A percentile compares a stretch with the other conserved stretches of the same genome.
Conservation (phyloP, 1,140 invertebrate genomes). For the Drosophila cardini region DNA sequence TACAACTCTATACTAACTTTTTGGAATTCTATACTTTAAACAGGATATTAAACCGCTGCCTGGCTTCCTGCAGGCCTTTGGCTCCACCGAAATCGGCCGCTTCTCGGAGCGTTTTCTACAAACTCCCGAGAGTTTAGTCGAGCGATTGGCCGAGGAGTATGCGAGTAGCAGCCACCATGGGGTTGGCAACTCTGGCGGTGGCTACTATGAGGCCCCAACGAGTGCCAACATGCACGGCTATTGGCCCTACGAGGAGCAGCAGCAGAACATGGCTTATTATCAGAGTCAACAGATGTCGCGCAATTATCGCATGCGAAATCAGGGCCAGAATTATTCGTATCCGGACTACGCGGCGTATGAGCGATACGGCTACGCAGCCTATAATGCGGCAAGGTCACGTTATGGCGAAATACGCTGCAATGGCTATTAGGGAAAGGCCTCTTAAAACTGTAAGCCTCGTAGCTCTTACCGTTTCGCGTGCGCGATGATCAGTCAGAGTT, state of each 20-base stretch:
- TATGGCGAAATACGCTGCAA: constrained; percentile 74
- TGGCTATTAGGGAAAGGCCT: constrained; percentile 55
- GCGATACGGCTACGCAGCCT: constrained; percentile 69
- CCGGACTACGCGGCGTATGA: constrained; percentile 78
- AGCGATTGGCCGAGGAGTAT: constrained; percentile 67
- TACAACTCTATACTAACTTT: not conserved
- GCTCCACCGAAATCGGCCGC: constrained; percentile 90
- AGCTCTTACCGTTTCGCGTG: too few relatives aligned
- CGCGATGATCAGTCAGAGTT: not conserved
- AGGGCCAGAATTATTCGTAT: constrained; percentile 48
- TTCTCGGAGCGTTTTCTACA: constrained; percentile 87
- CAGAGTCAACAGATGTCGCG: constrained; percentile 40
- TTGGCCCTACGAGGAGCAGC: constrained; percentile 61
- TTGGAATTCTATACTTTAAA: not conserved
- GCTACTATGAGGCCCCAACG: constrained; percentile 46
- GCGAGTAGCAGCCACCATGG: constrained; percentile 18
- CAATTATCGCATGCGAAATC: constrained; percentile 47
- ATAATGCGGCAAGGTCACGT: constrained; percentile 54
- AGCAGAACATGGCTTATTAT: constrained; percentile 25
- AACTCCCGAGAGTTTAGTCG: constrained; percentile 65
- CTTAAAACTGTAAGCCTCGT: too few relatives aligned
- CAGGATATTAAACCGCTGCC: constrained; percentile 86
- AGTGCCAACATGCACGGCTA: constrained; percentile 43
- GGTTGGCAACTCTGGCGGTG: not conserved
- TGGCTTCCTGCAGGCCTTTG: constrained; percentile 91